Conservation (phyloP, 2,888 invertebrate genomes). For the Temnothorax rugatulus region DNA sequence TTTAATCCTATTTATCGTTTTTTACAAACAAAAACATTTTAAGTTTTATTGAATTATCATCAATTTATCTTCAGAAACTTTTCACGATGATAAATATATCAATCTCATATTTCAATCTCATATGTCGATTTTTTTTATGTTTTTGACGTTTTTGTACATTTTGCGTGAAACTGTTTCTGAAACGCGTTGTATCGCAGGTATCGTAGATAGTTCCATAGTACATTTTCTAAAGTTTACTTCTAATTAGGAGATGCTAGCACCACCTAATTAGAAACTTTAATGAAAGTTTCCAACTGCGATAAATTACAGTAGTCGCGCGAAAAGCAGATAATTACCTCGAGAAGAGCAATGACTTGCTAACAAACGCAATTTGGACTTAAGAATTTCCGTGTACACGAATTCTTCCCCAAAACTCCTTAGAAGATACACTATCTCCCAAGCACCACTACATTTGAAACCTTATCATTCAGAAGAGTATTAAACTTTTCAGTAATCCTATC, state of each 20-base stretch:
- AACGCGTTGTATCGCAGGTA: background rate
- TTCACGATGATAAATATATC: background rate
- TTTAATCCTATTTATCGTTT: background rate
- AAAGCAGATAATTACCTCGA: constrained; percentile 78
- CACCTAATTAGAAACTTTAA: constrained; percentile 82
- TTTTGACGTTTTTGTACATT: background rate
- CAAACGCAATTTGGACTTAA: constrained; percentile 78
- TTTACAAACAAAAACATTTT: background rate
- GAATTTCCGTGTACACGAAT: constrained; percentile 63
- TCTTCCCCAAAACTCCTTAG: constrained; percentile 49
- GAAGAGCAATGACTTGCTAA: constrained; percentile 78
- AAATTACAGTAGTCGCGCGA: constrained; percentile 74
- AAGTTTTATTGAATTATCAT: background rate
- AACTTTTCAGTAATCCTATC: background rate
- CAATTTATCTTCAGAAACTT: background rate
- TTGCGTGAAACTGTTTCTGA: constrained; percentile 26
- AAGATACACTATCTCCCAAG: constrained; percentile 56
- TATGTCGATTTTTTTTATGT: background rate
- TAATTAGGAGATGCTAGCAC: constrained; percentile 72
- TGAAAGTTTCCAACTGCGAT: constrained; percentile 76
- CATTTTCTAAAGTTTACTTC: constrained; percentile 71
- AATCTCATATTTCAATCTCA: background rate
- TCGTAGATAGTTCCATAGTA: constrained; percentile 42
- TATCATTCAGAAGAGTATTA: background rate
- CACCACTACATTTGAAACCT: background rate